Evolutionary conservation across 2,113 vertebrate species (phyloP).

Genomic region (Marcusenius ussheri): DNA sequence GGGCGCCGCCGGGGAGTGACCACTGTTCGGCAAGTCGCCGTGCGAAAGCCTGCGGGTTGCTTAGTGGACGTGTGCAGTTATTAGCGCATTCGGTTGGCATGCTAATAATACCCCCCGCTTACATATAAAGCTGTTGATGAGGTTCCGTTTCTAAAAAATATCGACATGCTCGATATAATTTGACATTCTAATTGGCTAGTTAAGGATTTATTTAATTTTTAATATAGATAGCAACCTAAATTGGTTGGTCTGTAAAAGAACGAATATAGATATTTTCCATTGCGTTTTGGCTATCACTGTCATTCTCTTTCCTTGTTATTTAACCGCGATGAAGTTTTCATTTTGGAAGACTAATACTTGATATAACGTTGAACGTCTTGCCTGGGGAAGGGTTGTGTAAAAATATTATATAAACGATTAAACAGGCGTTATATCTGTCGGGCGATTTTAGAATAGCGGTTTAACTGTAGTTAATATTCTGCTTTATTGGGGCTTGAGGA

Average conservation of each 20-base stretch:
- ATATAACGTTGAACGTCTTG: neutral
- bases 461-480: neutral
- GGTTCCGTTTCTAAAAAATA: neutral
- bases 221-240: neutral
- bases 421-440: neutral
- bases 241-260: neutral
- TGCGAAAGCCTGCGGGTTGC: neutral
- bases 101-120: neutral
- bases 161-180: neutral
- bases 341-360: neutral
- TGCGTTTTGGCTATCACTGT: neutral
- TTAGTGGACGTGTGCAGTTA: neutral
- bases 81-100: neutral
- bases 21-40: no score
- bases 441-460: neutral
- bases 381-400: neutral
- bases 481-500: neutral
- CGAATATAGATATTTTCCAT: neutral
- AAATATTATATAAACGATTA: neutral
- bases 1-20: neutral
- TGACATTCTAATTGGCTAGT: neutral
- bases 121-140: neutral
- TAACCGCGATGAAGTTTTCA: neutral
- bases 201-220: neutral
- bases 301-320: neutral